phyloP scores from a whole-genome alignment of 2,797 vertebrate species.

The Cheirogaleus major region DNA sequence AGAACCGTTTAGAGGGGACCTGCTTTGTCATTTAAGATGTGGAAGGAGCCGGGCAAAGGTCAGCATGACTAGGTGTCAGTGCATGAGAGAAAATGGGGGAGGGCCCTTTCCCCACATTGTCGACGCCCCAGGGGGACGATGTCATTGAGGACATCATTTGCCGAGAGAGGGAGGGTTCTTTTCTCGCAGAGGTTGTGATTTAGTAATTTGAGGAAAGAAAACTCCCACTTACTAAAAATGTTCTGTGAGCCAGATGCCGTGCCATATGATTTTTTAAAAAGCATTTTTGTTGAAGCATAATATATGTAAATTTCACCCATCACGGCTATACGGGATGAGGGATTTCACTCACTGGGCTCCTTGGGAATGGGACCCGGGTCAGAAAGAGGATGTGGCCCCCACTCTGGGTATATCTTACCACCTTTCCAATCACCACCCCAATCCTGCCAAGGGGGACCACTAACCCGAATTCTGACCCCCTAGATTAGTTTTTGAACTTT shows the following conservation, averaged over 20 bases:
- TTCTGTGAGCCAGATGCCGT: neutral
- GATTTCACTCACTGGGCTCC: neutral
- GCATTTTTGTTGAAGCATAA: neutral
- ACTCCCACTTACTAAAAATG: neutral
- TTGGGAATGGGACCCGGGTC: neutral
- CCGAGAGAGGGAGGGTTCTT: neutral
- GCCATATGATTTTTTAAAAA: neutral
- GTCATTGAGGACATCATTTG: no score
- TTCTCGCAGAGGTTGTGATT: neutral
- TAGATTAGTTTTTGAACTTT: neutral
- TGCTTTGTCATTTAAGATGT: neutral
- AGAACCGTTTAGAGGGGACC: neutral
- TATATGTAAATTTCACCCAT: neutral
- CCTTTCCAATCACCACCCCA: fast-evolving
- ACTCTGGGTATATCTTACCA: fast-evolving
- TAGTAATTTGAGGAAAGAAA: neutral
- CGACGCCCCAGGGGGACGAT: no score
- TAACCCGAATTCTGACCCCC: neutral
- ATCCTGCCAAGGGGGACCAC: neutral
- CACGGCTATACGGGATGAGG: neutral
- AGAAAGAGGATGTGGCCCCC: neutral
- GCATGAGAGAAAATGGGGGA: neutral
- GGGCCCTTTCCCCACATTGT: neutral
- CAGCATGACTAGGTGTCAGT: no score
- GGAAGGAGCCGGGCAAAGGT: neutral